Evolutionary conservation across 1,140 invertebrate species (phyloP).

Genomic region (Lepidotrigona ventralis): DNA sequence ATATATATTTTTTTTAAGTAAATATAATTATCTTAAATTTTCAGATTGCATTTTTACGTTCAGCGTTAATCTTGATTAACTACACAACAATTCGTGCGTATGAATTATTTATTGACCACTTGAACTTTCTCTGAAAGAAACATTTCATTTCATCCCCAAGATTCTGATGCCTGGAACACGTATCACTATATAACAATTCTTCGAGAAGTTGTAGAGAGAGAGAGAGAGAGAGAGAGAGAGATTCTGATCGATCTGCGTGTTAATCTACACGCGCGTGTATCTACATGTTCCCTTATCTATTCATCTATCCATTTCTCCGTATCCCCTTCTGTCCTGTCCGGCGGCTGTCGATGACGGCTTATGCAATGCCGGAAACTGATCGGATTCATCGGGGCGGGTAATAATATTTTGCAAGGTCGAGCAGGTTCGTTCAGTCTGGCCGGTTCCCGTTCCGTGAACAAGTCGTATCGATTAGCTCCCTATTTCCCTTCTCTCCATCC

Average conservation of each 20-base stretch:
- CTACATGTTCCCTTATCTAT: constrained; percentile 40
- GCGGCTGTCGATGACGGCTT: constrained; percentile 70
- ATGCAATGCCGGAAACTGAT: constrained; percentile 75
- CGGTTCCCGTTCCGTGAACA: constrained; percentile 66
- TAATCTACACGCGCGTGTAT: constrained; percentile 22
- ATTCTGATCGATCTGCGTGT: not conserved
- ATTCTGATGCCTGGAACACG: no score
- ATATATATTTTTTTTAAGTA: no score
- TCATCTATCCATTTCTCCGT: constrained; percentile 40
- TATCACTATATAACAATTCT: not conserved
- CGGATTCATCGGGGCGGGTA: constrained; percentile 74
- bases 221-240: not conserved
- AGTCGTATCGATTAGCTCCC: constrained; percentile 71
- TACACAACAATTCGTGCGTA: no score
- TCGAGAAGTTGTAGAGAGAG: no score
- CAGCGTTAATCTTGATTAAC: no score
- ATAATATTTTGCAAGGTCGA: constrained; percentile 77
- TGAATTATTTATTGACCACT: no score
- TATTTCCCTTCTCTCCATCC: constrained; percentile 21
- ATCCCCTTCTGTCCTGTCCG: constrained; percentile 21
- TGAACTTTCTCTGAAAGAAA: no score
- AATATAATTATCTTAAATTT: no score
- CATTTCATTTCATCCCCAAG: no score
- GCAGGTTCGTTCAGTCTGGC: constrained; percentile 74
- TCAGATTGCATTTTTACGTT: no score